Percentiles rank a stretch among this genome's conserved stretches.
Conservation (phyloP, 2,888 invertebrate species). For the Drosophila cognata region DNA sequence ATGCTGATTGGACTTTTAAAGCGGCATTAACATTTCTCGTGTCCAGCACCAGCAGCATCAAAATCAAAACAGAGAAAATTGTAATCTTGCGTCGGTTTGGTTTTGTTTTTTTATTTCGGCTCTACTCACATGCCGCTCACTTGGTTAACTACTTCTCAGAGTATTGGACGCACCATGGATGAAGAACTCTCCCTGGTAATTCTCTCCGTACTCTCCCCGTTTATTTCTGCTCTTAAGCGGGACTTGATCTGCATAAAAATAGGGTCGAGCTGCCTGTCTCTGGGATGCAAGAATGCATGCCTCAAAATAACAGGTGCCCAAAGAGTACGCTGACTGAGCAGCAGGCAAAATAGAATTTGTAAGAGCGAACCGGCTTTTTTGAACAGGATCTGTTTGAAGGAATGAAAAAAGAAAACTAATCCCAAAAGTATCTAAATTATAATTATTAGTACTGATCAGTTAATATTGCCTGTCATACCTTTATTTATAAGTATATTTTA, state of each 20-base stretch:
- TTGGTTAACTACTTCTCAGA: constrained; percentile 64
- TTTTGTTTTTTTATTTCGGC: constrained; percentile 32
- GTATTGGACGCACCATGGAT: constrained; percentile 50
- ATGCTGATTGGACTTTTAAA: constrained; percentile 72
- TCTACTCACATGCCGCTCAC: constrained; percentile 63
- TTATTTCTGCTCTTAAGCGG: constrained; percentile 73
- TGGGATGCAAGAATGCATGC: constrained; percentile 49
- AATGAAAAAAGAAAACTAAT: neutral
- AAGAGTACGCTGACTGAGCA: constrained; percentile 49
- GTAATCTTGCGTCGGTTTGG: constrained; percentile 67
- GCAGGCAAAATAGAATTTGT: constrained; percentile 32
- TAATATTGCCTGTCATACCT: neutral
- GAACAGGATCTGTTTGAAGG: constrained; percentile 57
- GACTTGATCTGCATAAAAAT: constrained; percentile 78
- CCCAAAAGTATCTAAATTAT: neutral
- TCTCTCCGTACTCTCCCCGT: constrained; percentile 53
- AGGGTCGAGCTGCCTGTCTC: constrained; percentile 71
- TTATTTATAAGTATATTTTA: neutral
- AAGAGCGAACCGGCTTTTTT: constrained; percentile 72
- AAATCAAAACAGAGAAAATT: constrained; percentile 77
- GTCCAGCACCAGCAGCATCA: constrained; percentile 64
- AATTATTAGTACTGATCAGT: neutral
- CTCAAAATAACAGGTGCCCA: constrained; percentile 48
- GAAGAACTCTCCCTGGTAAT: constrained; percentile 66
- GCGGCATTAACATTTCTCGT: constrained; percentile 58